These are phyloP conservation scores for Rattus rattus DNA, from an alignment of 2,113 vertebrate genomes.

Conservation along the genomic window DNA sequence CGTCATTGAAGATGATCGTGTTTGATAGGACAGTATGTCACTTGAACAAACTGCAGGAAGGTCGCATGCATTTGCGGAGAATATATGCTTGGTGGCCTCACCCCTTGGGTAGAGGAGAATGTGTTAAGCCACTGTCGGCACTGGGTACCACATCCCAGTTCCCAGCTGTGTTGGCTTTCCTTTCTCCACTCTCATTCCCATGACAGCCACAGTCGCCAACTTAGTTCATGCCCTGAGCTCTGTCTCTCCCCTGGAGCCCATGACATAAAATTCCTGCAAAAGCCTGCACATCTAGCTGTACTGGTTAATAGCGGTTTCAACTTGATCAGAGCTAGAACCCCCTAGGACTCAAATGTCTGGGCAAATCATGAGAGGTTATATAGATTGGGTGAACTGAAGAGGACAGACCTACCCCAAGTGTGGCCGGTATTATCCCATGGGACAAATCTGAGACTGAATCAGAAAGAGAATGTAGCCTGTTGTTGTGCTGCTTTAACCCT, in stretches of 20 bases:
- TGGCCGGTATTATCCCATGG: not conserved
- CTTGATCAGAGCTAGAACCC: not conserved
- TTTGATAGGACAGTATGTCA: not conserved
- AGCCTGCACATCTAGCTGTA: no score
- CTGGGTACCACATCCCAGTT: rapidly evolving
- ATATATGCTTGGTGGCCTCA: rapidly evolving
- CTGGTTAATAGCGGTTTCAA: not conserved
- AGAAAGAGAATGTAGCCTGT: not conserved
- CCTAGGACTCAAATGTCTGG: not conserved
- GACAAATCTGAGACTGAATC: not conserved
- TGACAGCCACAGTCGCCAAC: not conserved
- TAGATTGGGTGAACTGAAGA: not conserved
- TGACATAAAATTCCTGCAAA: not conserved
- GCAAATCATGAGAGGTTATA: not conserved
- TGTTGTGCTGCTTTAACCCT: not conserved
- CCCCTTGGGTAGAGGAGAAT: not conserved
- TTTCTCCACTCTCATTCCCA: not conserved
- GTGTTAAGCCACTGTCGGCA: not conserved
- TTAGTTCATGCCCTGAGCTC: not conserved
- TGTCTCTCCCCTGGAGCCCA: not conserved
- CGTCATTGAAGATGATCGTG: not conserved
- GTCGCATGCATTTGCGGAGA: not conserved
- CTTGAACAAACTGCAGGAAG: not conserved
- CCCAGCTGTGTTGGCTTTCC: not conserved
- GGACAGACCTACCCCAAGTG: not conserved